Evolutionary conservation across 2,888 invertebrate species (phyloP), one percentile per base, ranked within the genome.

Genomic region (Aporophyla lueneburgensis): DNA sequence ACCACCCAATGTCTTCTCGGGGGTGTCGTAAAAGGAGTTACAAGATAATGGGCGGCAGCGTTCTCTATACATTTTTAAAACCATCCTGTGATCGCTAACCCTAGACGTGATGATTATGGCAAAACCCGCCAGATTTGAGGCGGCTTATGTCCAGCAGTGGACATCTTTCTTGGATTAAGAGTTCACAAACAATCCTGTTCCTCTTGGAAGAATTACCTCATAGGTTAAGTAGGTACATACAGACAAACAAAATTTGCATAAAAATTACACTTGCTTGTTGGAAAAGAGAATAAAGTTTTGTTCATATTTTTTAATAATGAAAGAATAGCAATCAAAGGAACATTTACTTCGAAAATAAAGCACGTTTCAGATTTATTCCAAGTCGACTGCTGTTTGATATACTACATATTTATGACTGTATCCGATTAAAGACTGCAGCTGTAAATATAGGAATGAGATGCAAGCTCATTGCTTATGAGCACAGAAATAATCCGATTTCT

Each of bases 361-460:
- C 56, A 46, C 5, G 33, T 63, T 51, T 46, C 46, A 56, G 19
- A 80, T 58, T 58, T 40, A 78, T 72, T 72, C 63, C 33, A 63
- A 51, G 16, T 24, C 51, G 16, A 72, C 24, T 58, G 56, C 51
- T 80, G 73, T 72, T 56, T 63, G 73, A 58, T 78, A 73, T 78
- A 24, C 46, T 80, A 51, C 61, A 74, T 78, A 78, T 80, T 74
- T 62, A 80, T 78, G 54, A 61, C 7, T 56, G 67, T 67, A 80
- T 78, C 78, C 43, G 78, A 74, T 78, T 80, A 56, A 62, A 67
- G 51, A 53, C 33, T 74, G 51, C 66, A 80, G 53, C 33, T 62
- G 46, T n/a, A 46, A 70, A 53, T 40, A 43, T 53, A 51, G 27
- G 51, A 80, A 71, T 80, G 80, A 58, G 27, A 65, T 81, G 81